Evolutionary conservation across 2,797 vertebrate species (phyloP).

Genomic region (Myotis vivesi): DNA sequence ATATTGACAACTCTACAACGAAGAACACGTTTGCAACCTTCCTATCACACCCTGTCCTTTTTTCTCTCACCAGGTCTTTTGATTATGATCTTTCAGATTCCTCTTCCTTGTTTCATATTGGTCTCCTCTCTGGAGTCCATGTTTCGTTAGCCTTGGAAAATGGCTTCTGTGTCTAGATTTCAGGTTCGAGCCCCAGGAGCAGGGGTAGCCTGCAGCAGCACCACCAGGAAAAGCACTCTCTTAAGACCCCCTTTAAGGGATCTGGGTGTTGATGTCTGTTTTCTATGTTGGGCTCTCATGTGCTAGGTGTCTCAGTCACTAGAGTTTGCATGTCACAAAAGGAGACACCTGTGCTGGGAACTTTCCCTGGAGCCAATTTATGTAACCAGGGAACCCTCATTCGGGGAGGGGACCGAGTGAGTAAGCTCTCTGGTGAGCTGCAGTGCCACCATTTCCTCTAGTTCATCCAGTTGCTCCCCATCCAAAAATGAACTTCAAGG

Average conservation of each 20-base stretch:
- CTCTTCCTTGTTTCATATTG: constrained; percentile 45
- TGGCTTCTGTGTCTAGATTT: constrained; percentile 61
- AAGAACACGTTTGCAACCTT: background rate
- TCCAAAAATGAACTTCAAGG: constrained; percentile 64
- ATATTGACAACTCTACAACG: background rate
- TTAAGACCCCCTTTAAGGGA: constrained; percentile 32
- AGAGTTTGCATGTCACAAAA: background rate
- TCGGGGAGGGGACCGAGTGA: background rate
- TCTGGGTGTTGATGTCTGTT: constrained; percentile 68
- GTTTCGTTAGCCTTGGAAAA: constrained; percentile 70
- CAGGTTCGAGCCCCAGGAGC: constrained; percentile 64
- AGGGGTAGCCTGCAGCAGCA: background rate
- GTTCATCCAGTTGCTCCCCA: constrained; percentile 37
- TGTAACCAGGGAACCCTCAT: constrained; percentile 15
- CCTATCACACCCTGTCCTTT: background rate
- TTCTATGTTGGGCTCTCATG: background rate
- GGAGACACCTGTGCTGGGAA: background rate
- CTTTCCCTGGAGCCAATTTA: constrained; percentile 4
- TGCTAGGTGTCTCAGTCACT: background rate
- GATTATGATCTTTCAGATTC: background rate
- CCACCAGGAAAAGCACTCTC: background rate
- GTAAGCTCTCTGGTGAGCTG: constrained; percentile 47
- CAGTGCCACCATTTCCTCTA: constrained; percentile 46
- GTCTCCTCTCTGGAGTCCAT: constrained; percentile 58
- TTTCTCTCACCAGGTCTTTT: background rate